Base-by-base conservation (phyloP, 2,888 invertebrate genomes). In the Scaptomyza tumidula region DNA sequence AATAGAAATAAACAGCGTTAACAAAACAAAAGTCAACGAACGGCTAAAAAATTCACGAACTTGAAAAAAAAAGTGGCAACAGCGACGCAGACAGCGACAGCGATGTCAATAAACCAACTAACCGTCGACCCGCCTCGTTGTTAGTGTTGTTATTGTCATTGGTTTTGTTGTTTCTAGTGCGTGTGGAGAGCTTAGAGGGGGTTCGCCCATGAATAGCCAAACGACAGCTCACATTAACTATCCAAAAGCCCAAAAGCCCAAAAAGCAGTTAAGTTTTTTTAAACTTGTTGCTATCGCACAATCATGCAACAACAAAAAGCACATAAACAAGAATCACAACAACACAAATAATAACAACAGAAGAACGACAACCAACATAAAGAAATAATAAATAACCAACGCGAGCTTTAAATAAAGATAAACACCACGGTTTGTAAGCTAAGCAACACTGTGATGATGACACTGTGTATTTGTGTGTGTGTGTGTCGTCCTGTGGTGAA, bases 41-140 rank as follows among this genome's bases (percentile, higher is more conserved):
- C 86, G 88, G 78, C 87, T 80, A 85, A 86, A 86, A 41, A 88
- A 82, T 86, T 86, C 88, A 86, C 87, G 87, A 85, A 88, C 86
- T 84, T 88, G 85, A 79, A 48, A 72, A 68, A 48, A 48, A 46
- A 57, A 67, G 75, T 62, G 53, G 56, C 63, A 65, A 62, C 61
- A 65, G 67, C 74, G 70, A 66, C 52, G 61, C 56, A 43, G 78
- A 58, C 58, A 64, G 58, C 56, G 78, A 60, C 61, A 62, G 69
- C 74, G 86, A 83, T 80, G 87, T 82, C 88, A 87, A 85, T 82
- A 87, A 86, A 85, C 88, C 86, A 85, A 78, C 80, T 78, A 88
- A 61, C 70, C 73, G 62, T 53, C 68, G 70, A 79, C 82, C 79
- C 79, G 48, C 48, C 67, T 43, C 46, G 60, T 53, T 44, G 35